A percentile compares a stretch with the other conserved stretches of the same genome.
Evolutionary conservation across 2,888 invertebrate genomes (phyloP).

Genomic region (Chirona hameri): DNA sequence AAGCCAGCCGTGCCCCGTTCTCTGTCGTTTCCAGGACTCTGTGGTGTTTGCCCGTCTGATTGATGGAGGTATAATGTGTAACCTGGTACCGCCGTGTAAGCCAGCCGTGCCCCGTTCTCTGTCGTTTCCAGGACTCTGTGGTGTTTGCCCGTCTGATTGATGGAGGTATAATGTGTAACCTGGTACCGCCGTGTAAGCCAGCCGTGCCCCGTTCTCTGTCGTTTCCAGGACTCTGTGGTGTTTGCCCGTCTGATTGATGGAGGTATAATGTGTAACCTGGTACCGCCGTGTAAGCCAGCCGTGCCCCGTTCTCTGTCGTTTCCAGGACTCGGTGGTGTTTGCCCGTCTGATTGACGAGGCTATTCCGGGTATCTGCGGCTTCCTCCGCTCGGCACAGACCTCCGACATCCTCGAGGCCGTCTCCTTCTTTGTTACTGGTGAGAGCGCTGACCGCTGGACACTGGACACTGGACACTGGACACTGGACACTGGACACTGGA

Average conservation of each 20-base stretch:
- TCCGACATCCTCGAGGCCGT: conserved; percentile 85
- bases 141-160: conserved; percentile 54
- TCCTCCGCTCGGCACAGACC: conserved; percentile 54
- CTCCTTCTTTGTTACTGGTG: conserved; percentile 70
- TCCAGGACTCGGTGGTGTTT: conserved; percentile 54
- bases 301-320: conserved; percentile 32
- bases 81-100: too few species aligned
- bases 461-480: too few species aligned
- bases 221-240: conserved; percentile 51
- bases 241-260: conserved; percentile 54
- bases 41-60: conserved; percentile 53
- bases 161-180: conserved; percentile 51
- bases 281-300: too few species aligned
- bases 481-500: too few species aligned
- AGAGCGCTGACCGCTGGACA: conserved; percentile 38
- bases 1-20: not conserved
- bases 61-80: conserved; percentile 54
- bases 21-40: conserved; percentile 49
- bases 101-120: not conserved
- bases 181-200: too few species aligned
- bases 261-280: too few species aligned
- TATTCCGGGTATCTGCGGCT: conserved; percentile 63
- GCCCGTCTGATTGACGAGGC: conserved; percentile 53
- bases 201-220: not conserved
- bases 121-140: conserved; percentile 50